These are phyloP conservation scores for Triops longicaudatus DNA, from an alignment of 1,140 invertebrate species.

Conservation along the genomic window DNA sequence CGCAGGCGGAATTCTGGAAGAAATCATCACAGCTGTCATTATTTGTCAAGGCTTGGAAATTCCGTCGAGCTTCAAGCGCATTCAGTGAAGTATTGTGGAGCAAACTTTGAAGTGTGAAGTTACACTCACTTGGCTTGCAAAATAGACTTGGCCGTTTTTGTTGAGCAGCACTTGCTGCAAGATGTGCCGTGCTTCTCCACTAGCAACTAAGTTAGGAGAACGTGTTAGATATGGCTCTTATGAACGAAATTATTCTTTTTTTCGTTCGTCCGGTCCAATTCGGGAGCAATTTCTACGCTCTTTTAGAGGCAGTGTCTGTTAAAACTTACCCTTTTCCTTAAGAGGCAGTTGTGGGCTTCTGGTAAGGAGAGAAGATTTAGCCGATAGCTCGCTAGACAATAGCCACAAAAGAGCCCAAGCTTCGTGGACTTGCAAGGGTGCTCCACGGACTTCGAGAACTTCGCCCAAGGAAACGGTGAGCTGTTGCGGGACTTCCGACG, in stretches of 20 bases:
- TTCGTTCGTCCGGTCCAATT: too few relatives aligned
- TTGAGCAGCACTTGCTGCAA: background rate
- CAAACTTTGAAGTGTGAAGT: background rate
- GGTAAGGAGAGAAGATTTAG: background rate
- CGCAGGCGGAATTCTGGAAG: background rate
- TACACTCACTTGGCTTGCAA: background rate
- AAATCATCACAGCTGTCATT: background rate
- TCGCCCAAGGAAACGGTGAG: constrained; percentile 24
- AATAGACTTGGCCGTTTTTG: background rate
- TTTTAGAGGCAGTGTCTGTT: background rate
- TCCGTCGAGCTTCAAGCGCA: too few relatives aligned
- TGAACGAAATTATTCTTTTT: background rate
- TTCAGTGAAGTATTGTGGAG: too few relatives aligned
- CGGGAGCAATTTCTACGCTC: background rate
- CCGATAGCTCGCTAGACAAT: constrained; percentile 6
- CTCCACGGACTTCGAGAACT: constrained; percentile 25
- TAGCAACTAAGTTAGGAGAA: background rate
- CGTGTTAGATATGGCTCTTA: background rate
- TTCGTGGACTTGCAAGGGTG: constrained; percentile 18
- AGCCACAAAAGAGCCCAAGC: constrained; percentile 25
- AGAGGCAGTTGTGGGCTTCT: background rate
- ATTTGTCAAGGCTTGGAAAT: background rate
- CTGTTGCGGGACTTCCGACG: constrained; percentile 13
- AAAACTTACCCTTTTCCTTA: background rate
- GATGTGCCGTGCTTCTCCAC: background rate